Evolutionary conservation across 2,888 invertebrate species (phyloP), one percentile per base, ranked within the genome.

Genomic region (Coenonympha arcania): DNA sequence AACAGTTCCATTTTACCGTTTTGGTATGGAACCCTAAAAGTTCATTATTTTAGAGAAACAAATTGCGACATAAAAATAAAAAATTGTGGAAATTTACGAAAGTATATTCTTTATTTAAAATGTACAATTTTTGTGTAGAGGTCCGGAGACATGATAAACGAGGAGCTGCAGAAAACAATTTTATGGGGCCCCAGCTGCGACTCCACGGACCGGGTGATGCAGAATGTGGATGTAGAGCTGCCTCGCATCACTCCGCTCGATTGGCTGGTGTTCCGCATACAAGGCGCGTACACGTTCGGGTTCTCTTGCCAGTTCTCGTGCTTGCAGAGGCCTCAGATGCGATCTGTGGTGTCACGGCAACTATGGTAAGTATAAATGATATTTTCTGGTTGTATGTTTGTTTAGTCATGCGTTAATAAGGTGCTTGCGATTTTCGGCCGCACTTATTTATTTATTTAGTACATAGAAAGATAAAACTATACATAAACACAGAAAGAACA

Each of bases 151-250:
- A 50, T 43, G 37, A 56, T 56, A 13, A 30, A 49, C 6, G 54
- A 59, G 13, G 31, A 49, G 8, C 19, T 53, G 3, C 65, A 69
- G 48, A 64, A 62, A 2, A 51, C 60, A 0, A 66, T 69, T 1
- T 56, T 71, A 0, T 71, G 69, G 69, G 71, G 71, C 2, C 70
- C 71, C 0, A 68, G 63, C 13, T 66, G 69, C 19, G 67, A 71
- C 40, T 68, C 68, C 1, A 40, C 41, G 0, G 71, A 74, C 36
- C 64, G 63, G 0, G 57, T 74, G 9, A 63, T 66, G 64, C 15
- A 51, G n/a, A 55, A 67, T 31, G 26, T 48, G 6, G 20, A 48
- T 0, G 24, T 71, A 3, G 40, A 30, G 9, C 55, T 72, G 18
- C 71, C 71, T 9, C 47, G 30, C 2, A 66, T 65, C 37, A 47